Evolutionary conservation across 2,113 vertebrate species (phyloP).

Genomic region (Chaetodon trifascialis): DNA sequence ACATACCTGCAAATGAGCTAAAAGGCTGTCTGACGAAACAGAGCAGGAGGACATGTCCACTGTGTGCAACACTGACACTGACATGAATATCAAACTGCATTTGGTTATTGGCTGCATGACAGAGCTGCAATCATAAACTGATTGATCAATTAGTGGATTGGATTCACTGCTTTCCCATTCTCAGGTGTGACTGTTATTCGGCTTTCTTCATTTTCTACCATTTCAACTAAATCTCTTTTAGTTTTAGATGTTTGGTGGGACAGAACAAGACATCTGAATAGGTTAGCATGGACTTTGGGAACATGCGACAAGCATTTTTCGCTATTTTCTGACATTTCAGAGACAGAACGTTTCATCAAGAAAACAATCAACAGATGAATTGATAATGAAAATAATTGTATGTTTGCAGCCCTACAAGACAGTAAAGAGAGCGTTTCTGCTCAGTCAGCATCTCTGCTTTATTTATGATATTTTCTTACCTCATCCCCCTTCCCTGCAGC

Average conservation of each 20-base stretch:
- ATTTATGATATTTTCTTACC: not conserved
- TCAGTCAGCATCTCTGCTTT: not conserved
- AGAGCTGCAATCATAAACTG: not conserved
- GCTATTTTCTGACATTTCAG: no score
- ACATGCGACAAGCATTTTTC: no score
- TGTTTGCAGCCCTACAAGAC: not conserved
- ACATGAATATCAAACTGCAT: slow-evolving; percentile 1
- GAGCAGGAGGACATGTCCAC: not conserved
- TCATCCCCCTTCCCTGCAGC: not conserved
- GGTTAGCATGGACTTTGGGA: not conserved
- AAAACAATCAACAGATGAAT: not conserved
- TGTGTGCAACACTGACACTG: not conserved
- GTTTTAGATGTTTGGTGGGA: not conserved
- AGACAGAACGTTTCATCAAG: not conserved
- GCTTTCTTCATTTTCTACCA: not conserved
- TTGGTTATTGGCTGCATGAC: not conserved
- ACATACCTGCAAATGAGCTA: not conserved
- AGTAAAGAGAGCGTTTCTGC: not conserved
- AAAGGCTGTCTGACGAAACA: not conserved
- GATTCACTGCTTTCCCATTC: not conserved
- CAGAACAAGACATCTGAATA: not conserved
- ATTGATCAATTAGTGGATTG: not conserved
- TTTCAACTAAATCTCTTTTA: not conserved
- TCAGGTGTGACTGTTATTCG: not conserved
- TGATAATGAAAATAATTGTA: not conserved